phyloP scores from a whole-genome alignment of 92 coral and sea anemone species.

The Ricordea florida region DNA sequence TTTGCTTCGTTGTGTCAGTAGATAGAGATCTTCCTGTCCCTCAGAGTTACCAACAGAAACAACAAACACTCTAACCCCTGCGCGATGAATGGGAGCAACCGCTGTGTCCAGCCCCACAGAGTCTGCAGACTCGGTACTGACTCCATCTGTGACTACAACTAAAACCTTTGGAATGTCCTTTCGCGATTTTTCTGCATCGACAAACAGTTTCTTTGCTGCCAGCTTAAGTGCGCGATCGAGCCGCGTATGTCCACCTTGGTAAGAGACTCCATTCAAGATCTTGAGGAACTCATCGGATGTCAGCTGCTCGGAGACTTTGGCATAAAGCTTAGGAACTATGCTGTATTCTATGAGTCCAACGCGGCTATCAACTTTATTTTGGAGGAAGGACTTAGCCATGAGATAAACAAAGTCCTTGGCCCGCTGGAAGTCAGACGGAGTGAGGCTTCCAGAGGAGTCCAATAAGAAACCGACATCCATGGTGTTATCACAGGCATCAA shows the following conservation, averaged over 20 bases:
- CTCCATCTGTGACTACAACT: conserved; percentile 28
- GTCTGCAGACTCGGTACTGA: conserved; percentile 18
- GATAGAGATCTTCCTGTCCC: conserved; percentile 11
- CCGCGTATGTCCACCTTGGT: conserved; percentile 47
- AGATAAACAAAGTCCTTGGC: conserved; percentile 65
- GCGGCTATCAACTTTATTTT: conserved; percentile 52
- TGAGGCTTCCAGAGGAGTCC: conserved; percentile 74
- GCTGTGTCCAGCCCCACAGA: conserved; percentile 34
- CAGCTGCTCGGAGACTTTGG: conserved; percentile 26
- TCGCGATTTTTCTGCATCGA: background rate
- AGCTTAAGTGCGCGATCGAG: conserved; percentile 62
- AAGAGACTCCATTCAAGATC: conserved; percentile 34
- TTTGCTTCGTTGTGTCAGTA: conserved; percentile 31
- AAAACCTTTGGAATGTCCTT: conserved; percentile 19
- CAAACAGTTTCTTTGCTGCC: conserved; percentile 56
- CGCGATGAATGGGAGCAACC: conserved; percentile 42
- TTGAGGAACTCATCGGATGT: conserved; percentile 29
- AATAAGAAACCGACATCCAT: conserved; percentile 71
- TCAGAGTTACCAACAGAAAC: conserved; percentile 48
- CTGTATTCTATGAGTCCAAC: conserved; percentile 63
- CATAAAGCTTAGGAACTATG: conserved; percentile 42
- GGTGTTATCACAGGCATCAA: conserved; percentile 32
- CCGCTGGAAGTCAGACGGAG: conserved; percentile 49
- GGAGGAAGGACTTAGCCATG: conserved; percentile 57
- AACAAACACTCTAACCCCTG: conserved; percentile 59